Evolutionary conservation across 2,888 invertebrate species (phyloP).

Genomic region (Alentia gelatinosa): DNA sequence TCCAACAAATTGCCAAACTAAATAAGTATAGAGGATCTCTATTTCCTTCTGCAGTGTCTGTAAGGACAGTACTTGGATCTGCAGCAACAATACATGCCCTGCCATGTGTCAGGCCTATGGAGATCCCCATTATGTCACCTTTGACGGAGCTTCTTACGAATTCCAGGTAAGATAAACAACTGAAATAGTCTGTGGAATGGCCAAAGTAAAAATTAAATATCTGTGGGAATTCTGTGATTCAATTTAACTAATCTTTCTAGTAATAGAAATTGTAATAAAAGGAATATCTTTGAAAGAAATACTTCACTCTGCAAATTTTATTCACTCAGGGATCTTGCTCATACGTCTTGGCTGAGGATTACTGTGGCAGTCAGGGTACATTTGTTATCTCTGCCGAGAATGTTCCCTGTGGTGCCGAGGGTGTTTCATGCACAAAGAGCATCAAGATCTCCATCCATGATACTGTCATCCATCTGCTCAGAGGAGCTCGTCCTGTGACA

Average conservation of each 20-base stretch:
- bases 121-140: conserved; percentile 93
- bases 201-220: background rate
- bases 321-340: conserved; percentile 81
- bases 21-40: too few species aligned
- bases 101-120: conserved; percentile 93
- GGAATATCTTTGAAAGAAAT: background rate
- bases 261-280: background rate
- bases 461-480: background rate
- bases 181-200: background rate
- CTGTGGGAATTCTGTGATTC: background rate
- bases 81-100: conserved; percentile 85
- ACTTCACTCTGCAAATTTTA: background rate
- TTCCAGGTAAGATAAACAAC: conserved; percentile 76
- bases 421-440: conserved; percentile 91
- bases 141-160: conserved; percentile 91
- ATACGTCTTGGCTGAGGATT: conserved; percentile 78
- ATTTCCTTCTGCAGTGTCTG: conserved; percentile 71
- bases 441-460: conserved; percentile 77
- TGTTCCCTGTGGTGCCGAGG: conserved; percentile 90
- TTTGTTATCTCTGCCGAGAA: conserved; percentile 87
- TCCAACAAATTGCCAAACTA: too few species aligned
- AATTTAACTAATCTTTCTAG: background rate
- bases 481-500: conserved; percentile 5
- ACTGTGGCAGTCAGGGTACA: conserved; percentile 62
- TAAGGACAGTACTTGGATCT: conserved; percentile 88